Conservation (phyloP, 2,888 invertebrate genomes). For the Drosophila conformis region DNA sequence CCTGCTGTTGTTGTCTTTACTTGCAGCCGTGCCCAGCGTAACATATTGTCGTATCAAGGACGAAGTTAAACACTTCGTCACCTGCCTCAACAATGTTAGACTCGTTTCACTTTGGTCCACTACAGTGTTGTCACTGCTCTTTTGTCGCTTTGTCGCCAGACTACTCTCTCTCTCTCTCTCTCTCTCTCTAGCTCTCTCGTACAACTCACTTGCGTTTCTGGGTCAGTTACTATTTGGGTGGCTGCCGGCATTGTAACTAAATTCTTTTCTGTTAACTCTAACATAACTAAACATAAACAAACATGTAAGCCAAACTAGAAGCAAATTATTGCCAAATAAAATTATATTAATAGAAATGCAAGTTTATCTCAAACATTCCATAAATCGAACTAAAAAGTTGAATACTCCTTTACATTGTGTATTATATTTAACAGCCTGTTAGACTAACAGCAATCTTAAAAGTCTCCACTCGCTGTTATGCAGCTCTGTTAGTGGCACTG, state of each 20-base stretch:
- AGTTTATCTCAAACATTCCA: neutral
- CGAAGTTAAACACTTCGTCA: conserved; percentile 76
- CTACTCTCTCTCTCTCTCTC: neutral
- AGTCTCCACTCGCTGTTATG: conserved; percentile 56
- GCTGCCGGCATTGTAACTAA: conserved; percentile 5
- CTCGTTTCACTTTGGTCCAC: conserved; percentile 21
- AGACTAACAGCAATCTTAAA: conserved; percentile 26
- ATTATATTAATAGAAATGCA: neutral
- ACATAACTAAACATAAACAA: neutral
- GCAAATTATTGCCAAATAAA: neutral
- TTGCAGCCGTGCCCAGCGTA: conserved; percentile 48
- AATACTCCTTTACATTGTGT: neutral
- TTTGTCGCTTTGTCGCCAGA: conserved; percentile 71
- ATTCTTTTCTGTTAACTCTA: neutral
- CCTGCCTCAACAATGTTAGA: conserved; percentile 47
- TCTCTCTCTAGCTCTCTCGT: conserved; percentile 32
- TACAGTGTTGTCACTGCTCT: conserved; percentile 41
- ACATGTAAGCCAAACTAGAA: neutral
- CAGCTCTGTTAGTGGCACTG: neutral
- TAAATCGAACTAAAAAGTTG: neutral
- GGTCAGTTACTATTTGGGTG: conserved; percentile 40
- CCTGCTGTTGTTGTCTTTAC: conserved; percentile 11
- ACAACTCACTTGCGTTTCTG: conserved; percentile 41
- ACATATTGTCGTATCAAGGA: conserved; percentile 81
- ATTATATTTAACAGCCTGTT: conserved; percentile 1